Evolutionary conservation across 1,140 invertebrate species (phyloP).

Genomic region (Eubasilissa regina): DNA sequence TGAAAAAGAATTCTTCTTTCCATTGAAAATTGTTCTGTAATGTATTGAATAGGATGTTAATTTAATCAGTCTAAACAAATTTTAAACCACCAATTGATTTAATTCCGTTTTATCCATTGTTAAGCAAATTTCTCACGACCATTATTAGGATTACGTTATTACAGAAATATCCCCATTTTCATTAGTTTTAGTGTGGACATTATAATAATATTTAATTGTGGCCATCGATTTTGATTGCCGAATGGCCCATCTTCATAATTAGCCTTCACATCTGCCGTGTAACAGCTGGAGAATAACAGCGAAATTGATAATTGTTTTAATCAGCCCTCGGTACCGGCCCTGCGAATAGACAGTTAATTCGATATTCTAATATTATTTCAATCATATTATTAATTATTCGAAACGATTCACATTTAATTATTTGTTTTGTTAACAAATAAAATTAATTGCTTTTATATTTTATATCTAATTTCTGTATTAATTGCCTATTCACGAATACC

Average conservation of each 20-base stretch:
- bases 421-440: slow-evolving; percentile 5
- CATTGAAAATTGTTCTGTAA: too few relatives aligned
- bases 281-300: slow-evolving; percentile 16
- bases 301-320: neutral
- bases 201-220: slow-evolving; percentile 4
- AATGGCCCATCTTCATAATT: neutral
- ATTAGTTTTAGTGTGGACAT: slow-evolving; percentile 1
- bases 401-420: too few relatives aligned
- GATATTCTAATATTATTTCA: neutral
- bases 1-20: too few relatives aligned
- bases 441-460: neutral
- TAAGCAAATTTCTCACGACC: too few relatives aligned
- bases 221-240: slow-evolving; percentile 7
- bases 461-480: too few relatives aligned
- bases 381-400: too few relatives aligned
- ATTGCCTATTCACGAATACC: too few relatives aligned
- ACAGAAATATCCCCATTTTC: neutral
- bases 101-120: too few relatives aligned
- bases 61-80: too few relatives aligned
- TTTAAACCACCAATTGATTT: too few relatives aligned
- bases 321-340: neutral
- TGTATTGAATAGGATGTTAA: too few relatives aligned
- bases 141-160: too few relatives aligned
- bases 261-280: neutral
- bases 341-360: slow-evolving; percentile 1